Percentiles rank a stretch among this genome's conserved stretches.
These are phyloP conservation scores for Hippocampus guttulatus DNA, from an alignment of 2,113 vertebrate genomes.

Conservation along the genomic window DNA sequence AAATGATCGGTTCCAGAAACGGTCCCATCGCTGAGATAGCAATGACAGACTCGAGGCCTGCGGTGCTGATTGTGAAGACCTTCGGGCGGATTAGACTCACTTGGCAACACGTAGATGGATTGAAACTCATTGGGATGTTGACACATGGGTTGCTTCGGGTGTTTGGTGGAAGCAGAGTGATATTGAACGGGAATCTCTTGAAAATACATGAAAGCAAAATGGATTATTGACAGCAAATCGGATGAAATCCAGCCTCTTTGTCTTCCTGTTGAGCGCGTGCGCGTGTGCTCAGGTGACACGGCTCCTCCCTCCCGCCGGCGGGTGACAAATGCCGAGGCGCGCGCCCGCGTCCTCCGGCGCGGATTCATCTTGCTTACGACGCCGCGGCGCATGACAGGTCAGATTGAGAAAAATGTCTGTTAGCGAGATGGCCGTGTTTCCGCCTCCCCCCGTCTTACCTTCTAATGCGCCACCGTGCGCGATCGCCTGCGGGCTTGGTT, in stretches of 20 bases:
- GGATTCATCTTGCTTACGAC: conserved; percentile 69
- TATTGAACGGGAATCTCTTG: neutral
- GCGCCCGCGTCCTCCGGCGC: conserved; percentile 52
- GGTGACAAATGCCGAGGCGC: conserved; percentile 58
- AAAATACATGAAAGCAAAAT: neutral
- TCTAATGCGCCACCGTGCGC: conserved; percentile 5
- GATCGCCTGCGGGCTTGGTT: conserved; percentile 32
- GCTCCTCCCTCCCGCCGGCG: conserved; percentile 31
- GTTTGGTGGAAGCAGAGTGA: neutral
- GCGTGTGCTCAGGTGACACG: conserved; percentile 18
- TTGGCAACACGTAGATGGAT: too few species aligned
- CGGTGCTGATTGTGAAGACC: too few species aligned
- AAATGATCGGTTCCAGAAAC: too few species aligned
- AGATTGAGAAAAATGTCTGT: conserved; percentile 73
- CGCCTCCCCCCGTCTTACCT: conserved; percentile 29
- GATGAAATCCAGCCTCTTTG: neutral
- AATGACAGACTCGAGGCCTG: too few species aligned
- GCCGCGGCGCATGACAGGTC: conserved; percentile 51
- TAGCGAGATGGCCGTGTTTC: conserved; percentile 36
- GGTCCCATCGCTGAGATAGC: too few species aligned
- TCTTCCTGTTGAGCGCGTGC: neutral
- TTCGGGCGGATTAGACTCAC: too few species aligned
- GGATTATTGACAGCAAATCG: neutral
- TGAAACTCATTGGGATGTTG: too few species aligned
- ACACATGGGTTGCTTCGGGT: neutral